A percentile compares a stretch with the other conserved stretches of the same genome.
These are phyloP conservation scores for Drosophila tropicalis DNA, from an alignment of 1,140 invertebrate genomes.

Conservation along the genomic window DNA sequence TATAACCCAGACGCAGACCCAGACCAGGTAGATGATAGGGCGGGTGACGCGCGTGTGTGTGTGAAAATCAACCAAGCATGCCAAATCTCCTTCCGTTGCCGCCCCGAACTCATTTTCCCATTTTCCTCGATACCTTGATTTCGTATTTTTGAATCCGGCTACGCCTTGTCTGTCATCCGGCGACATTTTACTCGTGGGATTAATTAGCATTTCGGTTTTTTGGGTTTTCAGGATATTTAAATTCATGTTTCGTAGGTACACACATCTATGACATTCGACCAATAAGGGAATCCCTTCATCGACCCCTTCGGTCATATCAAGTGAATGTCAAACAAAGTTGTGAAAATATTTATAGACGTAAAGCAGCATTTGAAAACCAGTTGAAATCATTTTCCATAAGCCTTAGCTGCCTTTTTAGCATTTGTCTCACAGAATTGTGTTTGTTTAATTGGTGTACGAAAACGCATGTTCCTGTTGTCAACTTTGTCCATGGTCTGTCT, in stretches of 20 bases:
- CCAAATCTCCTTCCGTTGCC: constrained; percentile 48
- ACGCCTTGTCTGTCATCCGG: constrained; percentile 18
- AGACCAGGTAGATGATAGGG: constrained; percentile 23
- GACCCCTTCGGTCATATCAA: constrained; percentile 49
- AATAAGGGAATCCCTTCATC: constrained; percentile 1
- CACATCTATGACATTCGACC: constrained; percentile 15
- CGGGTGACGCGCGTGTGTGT: constrained; percentile 36
- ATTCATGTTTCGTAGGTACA: constrained; percentile 37
- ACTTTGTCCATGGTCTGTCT: constrained; percentile 46
- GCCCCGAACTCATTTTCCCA: constrained; percentile 2
- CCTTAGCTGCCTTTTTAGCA: background rate
- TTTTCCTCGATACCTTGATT: background rate
- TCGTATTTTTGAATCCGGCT: constrained; percentile 4
- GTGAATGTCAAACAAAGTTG: constrained; percentile 73
- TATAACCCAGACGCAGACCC: background rate
- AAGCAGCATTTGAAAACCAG: constrained; percentile 49
- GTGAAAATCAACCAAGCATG: constrained; percentile 68
- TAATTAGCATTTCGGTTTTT: constrained; percentile 77
- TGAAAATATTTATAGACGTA: constrained; percentile 46
- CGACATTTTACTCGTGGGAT: constrained; percentile 49
- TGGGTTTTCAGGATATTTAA: constrained; percentile 30
- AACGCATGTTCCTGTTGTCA: constrained; percentile 40
- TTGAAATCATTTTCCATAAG: constrained; percentile 31
- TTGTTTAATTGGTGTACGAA: constrained; percentile 45
- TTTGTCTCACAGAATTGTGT: constrained; percentile 47